A percentile compares a stretch with the other conserved stretches of the same genome.
These are phyloP conservation scores for Sprattus sprattus DNA, from an alignment of 2,113 vertebrate species.

Conservation along the genomic window DNA sequence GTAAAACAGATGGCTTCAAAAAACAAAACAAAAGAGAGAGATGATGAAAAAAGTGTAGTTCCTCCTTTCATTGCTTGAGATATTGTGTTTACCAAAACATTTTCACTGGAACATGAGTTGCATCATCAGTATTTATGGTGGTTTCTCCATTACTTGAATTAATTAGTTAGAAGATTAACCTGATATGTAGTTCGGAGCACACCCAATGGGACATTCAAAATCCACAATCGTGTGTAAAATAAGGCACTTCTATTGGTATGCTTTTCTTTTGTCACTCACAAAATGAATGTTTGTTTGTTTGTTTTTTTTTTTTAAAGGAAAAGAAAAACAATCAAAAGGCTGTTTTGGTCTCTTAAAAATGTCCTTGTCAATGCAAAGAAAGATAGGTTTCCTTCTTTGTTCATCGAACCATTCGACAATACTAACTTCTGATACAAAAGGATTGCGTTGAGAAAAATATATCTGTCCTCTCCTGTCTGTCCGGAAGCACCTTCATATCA, in stretches of 20 bases:
- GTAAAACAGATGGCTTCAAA: slow-evolving; percentile 14
- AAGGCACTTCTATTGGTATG: slow-evolving; percentile 80
- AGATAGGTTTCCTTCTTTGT: slow-evolving; percentile 94
- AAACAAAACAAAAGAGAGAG: background rate
- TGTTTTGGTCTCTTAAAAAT: slow-evolving; percentile 81
- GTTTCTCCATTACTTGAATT: background rate
- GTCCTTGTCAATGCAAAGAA: slow-evolving; percentile 71
- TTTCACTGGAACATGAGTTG: background rate
- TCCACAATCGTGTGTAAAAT: slow-evolving; percentile 85
- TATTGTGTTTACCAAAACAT: background rate
- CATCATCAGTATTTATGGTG: background rate
- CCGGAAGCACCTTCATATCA: slow-evolving; percentile 87
- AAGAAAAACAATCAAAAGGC: slow-evolving; percentile 66
- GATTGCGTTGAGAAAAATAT: slow-evolving; percentile 89
- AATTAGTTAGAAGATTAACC: slow-evolving; percentile 56
- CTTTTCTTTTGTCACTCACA: slow-evolving; percentile 72
- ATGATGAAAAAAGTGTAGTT: background rate
- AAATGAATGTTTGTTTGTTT: slow-evolving; percentile 84
- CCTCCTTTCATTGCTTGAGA: background rate
- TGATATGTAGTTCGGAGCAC: slow-evolving; percentile 74
- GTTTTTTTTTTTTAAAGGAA: slow-evolving; percentile 77
- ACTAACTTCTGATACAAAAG: slow-evolving; percentile 91
- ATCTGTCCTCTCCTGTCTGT: slow-evolving; percentile 75
- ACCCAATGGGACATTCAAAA: slow-evolving; percentile 74
- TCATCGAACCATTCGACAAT: slow-evolving; percentile 80